These are phyloP conservation scores for Platerodrilus igneus DNA, from an alignment of 2,888 invertebrate species.

Conservation along the genomic window DNA sequence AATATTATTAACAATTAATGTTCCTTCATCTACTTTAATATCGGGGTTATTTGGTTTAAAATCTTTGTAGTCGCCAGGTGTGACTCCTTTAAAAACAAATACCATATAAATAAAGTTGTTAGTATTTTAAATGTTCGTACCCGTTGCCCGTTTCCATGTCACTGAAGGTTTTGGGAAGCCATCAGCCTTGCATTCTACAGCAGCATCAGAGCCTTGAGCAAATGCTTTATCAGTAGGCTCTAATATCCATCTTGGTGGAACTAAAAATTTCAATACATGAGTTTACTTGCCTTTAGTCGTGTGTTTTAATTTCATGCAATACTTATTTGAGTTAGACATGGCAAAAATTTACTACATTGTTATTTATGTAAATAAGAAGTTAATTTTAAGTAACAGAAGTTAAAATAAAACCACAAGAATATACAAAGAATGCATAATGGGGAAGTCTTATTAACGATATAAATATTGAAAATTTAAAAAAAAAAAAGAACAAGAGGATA, in stretches of 20 bases:
- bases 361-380: too few species aligned
- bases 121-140: slow-evolving; percentile 47
- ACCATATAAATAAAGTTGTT: slow-evolving; percentile 13
- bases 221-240: slow-evolving; percentile 94
- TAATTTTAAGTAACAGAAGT: too few species aligned
- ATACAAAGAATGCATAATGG: too few species aligned
- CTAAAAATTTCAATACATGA: slow-evolving; percentile 60
- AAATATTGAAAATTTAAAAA: too few species aligned
- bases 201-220: slow-evolving; percentile 89
- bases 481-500: too few species aligned
- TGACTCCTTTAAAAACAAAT: too few species aligned
- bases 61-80: slow-evolving; percentile 90
- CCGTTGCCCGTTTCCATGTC: slow-evolving; percentile 93
- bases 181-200: slow-evolving; percentile 93
- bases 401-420: too few species aligned
- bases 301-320: too few species aligned
- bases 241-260: slow-evolving; percentile 93
- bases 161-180: slow-evolving; percentile 92
- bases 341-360: too few species aligned
- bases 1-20: slow-evolving; percentile 82
- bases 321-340: too few species aligned
- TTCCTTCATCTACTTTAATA: slow-evolving; percentile 92
- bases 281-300: too few species aligned
- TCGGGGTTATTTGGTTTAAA: slow-evolving; percentile 85
- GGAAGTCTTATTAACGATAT: too few species aligned